Percentiles rank a stretch among this genome's conserved stretches.
phyloP scores from a whole-genome alignment of 2,888 invertebrate species.

The Aphelenchoides bicaudatus region DNA sequence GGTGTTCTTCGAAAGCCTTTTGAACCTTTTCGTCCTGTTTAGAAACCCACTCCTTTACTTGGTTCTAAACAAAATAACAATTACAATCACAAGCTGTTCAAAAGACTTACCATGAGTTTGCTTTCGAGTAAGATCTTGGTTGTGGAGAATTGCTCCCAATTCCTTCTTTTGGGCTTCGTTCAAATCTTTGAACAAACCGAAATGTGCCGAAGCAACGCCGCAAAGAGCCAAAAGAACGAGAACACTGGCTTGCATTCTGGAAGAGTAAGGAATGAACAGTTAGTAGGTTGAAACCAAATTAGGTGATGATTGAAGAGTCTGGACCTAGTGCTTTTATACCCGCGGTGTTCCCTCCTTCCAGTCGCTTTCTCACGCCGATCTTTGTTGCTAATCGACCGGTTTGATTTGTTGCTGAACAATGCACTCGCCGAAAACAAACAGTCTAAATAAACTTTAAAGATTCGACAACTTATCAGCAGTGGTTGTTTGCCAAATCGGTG shows the following conservation, averaged over 20 bases:
- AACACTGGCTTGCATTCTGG: slow-evolving; percentile 2
- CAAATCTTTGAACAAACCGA: slow-evolving; percentile 5
- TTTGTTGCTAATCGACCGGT: slow-evolving; percentile 7
- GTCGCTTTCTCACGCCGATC: slow-evolving; percentile 10
- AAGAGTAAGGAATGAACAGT: not conserved
- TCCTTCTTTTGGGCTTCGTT: slow-evolving; percentile 2
- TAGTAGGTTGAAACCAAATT: not conserved
- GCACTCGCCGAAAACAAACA: no score
- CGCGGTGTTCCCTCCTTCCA: not conserved
- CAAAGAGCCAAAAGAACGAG: slow-evolving; percentile 3
- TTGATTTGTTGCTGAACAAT: not conserved
- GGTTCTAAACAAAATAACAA: no score
- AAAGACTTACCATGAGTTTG: no score
- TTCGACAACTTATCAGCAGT: no score
- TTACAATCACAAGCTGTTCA: no score
- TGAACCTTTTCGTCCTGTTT: slow-evolving; percentile 7
- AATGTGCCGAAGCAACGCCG: slow-evolving; percentile 2
- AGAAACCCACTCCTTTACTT: slow-evolving; percentile 1
- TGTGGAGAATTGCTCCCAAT: slow-evolving; percentile 9
- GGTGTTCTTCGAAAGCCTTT: not conserved
- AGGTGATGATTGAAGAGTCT: not conserved
- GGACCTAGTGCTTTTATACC: not conserved
- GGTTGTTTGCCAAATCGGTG: not conserved
- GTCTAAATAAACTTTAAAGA: no score
- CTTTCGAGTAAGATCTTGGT: slow-evolving; percentile 4